These are phyloP conservation scores for Triplophysa tibetana DNA, from an alignment of 2,113 vertebrate genomes.

Conservation along the genomic window DNA sequence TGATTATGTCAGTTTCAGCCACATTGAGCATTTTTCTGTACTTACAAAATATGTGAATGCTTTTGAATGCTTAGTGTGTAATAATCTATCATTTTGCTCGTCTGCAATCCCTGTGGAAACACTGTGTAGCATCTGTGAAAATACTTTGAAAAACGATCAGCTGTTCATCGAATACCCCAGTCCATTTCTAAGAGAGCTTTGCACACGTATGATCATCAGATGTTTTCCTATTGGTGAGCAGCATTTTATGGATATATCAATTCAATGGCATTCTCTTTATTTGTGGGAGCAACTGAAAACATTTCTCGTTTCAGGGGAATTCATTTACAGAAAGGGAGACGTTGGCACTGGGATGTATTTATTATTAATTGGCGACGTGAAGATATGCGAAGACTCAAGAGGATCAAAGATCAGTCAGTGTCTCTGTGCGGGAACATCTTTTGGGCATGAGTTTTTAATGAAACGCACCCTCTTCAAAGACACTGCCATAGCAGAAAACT, in stretches of 20 bases:
- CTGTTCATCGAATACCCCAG: conserved; percentile 28
- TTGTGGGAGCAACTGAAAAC: not conserved
- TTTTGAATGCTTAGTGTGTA: not conserved
- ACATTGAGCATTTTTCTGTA: not conserved
- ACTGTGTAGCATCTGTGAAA: conserved; percentile 28
- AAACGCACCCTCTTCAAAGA: not conserved
- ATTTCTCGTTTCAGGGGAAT: conserved; percentile 33
- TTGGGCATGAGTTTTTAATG: conserved; percentile 7
- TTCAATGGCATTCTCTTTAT: not conserved
- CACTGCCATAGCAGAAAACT: conserved; percentile 43
- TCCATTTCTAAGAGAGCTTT: conserved; percentile 33
- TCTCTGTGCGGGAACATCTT: conserved; percentile 10
- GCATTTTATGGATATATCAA: not conserved
- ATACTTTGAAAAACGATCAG: conserved; percentile 20
- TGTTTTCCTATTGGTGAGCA: conserved; percentile 41
- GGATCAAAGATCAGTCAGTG: not conserved
- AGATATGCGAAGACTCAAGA: not conserved
- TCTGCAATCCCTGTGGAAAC: not conserved
- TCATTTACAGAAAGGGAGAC: conserved; percentile 47
- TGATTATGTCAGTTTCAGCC: not conserved
- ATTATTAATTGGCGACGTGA: conserved; percentile 38
- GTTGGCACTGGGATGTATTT: conserved; percentile 35
- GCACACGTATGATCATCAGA: conserved; percentile 11
- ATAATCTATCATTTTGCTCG: not conserved
- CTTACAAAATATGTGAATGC: too few species aligned